Conservation (phyloP, 2,113 vertebrate genomes). For the Crotalus horridus region DNA sequence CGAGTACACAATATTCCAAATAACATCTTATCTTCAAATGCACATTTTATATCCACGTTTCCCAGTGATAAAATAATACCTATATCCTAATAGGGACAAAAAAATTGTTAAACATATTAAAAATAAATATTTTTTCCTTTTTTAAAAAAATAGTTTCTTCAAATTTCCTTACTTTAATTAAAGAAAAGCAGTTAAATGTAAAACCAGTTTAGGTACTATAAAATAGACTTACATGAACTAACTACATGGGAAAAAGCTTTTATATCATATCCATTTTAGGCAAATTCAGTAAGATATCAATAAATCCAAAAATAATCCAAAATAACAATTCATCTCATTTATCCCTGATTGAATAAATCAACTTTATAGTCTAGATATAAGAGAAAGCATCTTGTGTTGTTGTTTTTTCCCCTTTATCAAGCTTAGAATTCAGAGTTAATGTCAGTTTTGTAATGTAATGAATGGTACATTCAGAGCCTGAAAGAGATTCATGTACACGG, state of each 20-base stretch:
- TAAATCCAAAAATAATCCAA: background rate
- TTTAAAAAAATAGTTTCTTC: background rate
- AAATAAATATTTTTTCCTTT: background rate
- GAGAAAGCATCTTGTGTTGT: background rate
- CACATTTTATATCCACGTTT: too few relatives aligned
- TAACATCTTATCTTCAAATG: too few relatives aligned
- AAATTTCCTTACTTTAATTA: background rate
- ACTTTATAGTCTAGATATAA: background rate
- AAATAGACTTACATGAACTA: too few relatives aligned
- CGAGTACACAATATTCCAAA: too few relatives aligned
- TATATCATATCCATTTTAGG: background rate
- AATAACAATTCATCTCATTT: background rate
- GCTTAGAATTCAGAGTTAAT: background rate
- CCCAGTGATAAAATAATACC: too few relatives aligned
- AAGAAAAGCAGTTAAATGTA: background rate
- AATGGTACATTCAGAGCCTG: background rate
- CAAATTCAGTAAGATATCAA: background rate
- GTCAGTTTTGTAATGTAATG: background rate
- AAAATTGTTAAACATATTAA: background rate
- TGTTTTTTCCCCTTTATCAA: background rate
- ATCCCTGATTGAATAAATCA: background rate
- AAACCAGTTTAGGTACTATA: too few relatives aligned
- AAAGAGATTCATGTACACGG: background rate
- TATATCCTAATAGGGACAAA: background rate
- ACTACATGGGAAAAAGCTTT: background rate